Conservation (phyloP, 2,888 invertebrate genomes). For the Phlogophora meticulosa region DNA sequence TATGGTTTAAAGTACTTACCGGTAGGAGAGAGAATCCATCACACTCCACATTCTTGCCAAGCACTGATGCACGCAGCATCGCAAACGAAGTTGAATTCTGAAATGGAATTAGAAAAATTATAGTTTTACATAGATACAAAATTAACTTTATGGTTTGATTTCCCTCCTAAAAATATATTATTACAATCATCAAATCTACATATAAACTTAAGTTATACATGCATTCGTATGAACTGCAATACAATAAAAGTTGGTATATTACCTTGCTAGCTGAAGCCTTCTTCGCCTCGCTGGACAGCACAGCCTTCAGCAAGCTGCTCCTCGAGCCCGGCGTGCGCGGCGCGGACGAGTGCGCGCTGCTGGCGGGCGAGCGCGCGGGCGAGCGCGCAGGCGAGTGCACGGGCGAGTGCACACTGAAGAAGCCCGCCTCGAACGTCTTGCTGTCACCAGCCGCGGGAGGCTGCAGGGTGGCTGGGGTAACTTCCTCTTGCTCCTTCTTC, state of each 20-base stretch:
- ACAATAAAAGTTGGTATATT: too few relatives aligned
- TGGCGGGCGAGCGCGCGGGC: too few relatives aligned
- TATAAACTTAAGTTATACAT: too few relatives aligned
- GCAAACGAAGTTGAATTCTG: slow-evolving; percentile 82
- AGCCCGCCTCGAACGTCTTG: slow-evolving; percentile 87
- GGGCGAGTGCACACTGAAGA: slow-evolving; percentile 85
- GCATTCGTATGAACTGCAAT: too few relatives aligned
- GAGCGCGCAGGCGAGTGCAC: slow-evolving; percentile 73
- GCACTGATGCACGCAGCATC: slow-evolving; percentile 82
- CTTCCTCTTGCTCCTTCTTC: slow-evolving; percentile 71
- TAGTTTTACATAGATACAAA: background rate
- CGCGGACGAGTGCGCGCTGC: slow-evolving; percentile 71
- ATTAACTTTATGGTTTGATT: background rate
- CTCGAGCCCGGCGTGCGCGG: slow-evolving; percentile 55
- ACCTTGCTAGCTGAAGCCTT: slow-evolving; percentile 83
- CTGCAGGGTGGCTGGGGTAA: background rate
- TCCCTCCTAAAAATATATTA: too few relatives aligned
- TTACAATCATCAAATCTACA: too few relatives aligned
- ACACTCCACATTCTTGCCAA: slow-evolving; percentile 78
- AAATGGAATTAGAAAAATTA: slow-evolving; percentile 26
- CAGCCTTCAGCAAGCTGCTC: slow-evolving; percentile 76
- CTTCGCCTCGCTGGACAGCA: slow-evolving; percentile 84
- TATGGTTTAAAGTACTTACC: slow-evolving; percentile 65
- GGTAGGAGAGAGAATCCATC: slow-evolving; percentile 76
- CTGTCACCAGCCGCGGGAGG: slow-evolving; percentile 43